Conservation (phyloP, 1,140 invertebrate species). For the Drosophila repletoides region DNA sequence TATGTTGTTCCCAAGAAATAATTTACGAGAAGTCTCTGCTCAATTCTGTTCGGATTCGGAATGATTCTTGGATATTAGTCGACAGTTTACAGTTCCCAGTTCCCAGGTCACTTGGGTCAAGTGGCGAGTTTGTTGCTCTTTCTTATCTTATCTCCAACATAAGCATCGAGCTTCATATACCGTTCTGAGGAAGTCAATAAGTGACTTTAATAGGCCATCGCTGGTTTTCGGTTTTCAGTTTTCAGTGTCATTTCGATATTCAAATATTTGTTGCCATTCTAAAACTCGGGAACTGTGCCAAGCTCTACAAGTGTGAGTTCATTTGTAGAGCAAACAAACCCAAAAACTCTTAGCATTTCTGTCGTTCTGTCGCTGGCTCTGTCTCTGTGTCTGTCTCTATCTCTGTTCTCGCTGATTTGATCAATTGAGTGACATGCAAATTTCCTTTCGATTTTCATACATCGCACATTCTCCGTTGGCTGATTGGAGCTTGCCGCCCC, state of each 20-base stretch:
- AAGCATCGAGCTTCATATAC: no score
- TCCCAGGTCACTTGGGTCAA: slow-evolving; percentile 13
- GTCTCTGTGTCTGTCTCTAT: no score
- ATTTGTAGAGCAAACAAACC: slow-evolving; percentile 50
- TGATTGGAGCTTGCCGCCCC: slow-evolving; percentile 59
- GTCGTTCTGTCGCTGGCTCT: no score
- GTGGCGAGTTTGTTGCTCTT: slow-evolving; percentile 60
- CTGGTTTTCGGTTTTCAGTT: slow-evolving; percentile 45
- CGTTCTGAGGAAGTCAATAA: slow-evolving; percentile 57
- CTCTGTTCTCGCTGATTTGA: slow-evolving; percentile 40
- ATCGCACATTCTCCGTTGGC: slow-evolving; percentile 63
- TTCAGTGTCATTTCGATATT: slow-evolving; percentile 66
- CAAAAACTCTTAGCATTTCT: slow-evolving; percentile 46
- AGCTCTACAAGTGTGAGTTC: slow-evolving; percentile 41
- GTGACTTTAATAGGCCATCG: slow-evolving; percentile 40
- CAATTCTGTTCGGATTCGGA: slow-evolving; percentile 12
- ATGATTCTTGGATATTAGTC: no score
- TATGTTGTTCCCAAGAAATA: slow-evolving; percentile 46
- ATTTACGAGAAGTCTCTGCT: slow-evolving; percentile 17
- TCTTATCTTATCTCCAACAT: slow-evolving; percentile 44
- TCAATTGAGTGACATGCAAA: slow-evolving; percentile 73
- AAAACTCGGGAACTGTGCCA: slow-evolving; percentile 54
- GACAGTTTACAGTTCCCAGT: background rate
- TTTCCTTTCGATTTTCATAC: slow-evolving; percentile 76
- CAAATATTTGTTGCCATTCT: slow-evolving; percentile 63